Conservation (phyloP, 2,113 vertebrate genomes). For the Talpa occidentalis region DNA sequence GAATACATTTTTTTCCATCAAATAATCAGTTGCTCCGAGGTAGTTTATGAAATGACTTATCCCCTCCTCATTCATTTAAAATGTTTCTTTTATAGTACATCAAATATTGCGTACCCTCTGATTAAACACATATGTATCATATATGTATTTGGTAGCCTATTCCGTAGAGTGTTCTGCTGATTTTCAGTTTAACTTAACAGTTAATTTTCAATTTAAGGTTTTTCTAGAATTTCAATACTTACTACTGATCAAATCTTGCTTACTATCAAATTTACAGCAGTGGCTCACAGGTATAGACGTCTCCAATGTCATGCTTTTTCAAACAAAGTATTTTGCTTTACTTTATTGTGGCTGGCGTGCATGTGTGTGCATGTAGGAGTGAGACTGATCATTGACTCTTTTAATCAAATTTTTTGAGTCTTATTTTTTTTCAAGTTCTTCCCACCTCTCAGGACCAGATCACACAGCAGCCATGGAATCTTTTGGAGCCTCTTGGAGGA, state of each 20-base stretch:
- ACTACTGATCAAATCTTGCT: neutral
- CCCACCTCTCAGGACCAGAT: neutral
- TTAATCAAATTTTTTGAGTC: neutral
- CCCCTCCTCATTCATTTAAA: neutral
- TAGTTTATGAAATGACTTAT: neutral
- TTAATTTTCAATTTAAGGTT: neutral
- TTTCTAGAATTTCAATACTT: neutral
- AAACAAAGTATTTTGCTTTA: neutral
- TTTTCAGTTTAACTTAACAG: neutral
- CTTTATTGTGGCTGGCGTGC: neutral
- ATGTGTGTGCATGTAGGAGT: neutral
- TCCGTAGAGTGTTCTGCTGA: neutral
- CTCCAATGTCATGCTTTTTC: neutral
- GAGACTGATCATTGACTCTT: neutral
- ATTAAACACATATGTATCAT: neutral
- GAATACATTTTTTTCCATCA: neutral
- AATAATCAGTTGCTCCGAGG: neutral
- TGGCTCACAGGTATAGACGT: neutral
- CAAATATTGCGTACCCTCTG: no score
- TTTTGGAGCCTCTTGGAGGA: neutral
- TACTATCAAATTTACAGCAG: neutral
- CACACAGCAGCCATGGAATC: fast-evolving
- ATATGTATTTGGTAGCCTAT: neutral
- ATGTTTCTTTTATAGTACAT: neutral
- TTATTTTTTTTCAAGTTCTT: neutral